Conservation (phyloP, 2,888 invertebrate genomes). For the Ptycholaimellus sp. region DNA sequence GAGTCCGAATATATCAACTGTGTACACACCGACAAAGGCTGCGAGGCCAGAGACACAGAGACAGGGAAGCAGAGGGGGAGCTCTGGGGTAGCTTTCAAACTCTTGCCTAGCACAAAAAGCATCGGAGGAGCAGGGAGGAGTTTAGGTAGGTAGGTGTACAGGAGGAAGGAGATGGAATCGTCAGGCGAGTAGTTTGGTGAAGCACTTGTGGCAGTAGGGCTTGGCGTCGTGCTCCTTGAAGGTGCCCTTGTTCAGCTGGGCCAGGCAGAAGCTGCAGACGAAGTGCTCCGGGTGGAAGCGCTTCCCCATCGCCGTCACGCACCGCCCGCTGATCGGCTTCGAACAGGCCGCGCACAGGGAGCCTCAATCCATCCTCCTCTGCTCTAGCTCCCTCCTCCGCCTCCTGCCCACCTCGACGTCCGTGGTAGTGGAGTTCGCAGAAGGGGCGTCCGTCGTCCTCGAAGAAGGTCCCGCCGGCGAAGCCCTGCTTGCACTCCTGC, state of each 20-base stretch:
- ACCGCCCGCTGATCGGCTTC: constrained; percentile 64
- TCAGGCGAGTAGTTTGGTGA: constrained; percentile 76
- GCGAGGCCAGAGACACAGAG: background rate
- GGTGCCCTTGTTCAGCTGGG: constrained; percentile 91
- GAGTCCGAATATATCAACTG: background rate
- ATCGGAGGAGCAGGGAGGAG: no score
- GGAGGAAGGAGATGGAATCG: constrained; percentile 16
- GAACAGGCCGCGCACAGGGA: constrained; percentile 92
- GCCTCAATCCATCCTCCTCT: no score
- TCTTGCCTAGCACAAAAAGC: no score
- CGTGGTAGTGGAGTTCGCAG: constrained; percentile 96
- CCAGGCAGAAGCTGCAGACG: constrained; percentile 92
- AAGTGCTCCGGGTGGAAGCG: constrained; percentile 99
- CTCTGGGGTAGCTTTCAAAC: background rate
- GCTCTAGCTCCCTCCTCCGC: no score
- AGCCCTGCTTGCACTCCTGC: constrained; percentile 85
- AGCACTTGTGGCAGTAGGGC: constrained; percentile 91
- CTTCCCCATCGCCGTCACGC: constrained; percentile 94
- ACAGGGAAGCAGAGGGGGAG: background rate
- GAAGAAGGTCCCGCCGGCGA: constrained; percentile 90
- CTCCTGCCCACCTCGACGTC: no score
- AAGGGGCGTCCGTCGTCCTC: constrained; percentile 93
- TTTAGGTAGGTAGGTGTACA: background rate
- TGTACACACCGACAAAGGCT: background rate
- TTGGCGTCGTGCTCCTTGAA: constrained; percentile 97